These are phyloP conservation scores for Rhyacichthys aspro DNA, from an alignment of 2,797 vertebrate species.

Conservation along the genomic window DNA sequence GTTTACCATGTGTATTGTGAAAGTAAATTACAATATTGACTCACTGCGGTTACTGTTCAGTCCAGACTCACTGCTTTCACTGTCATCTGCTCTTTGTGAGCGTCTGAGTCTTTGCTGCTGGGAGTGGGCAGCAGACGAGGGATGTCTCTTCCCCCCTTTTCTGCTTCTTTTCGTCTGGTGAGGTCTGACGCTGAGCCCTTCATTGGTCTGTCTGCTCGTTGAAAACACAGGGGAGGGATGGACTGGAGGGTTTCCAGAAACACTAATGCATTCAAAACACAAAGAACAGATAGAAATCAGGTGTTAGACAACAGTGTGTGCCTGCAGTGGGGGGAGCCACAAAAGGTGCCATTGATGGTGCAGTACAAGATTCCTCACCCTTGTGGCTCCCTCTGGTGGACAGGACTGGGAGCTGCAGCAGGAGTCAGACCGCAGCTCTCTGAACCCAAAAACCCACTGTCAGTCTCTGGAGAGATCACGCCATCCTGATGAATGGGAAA, in stretches of 20 bases:
- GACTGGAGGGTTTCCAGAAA: slow-evolving; percentile 30
- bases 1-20: not conserved
- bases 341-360: slow-evolving; percentile 13
- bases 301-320: slow-evolving; percentile 5
- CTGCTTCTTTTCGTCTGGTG: slow-evolving; percentile 20
- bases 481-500: slow-evolving; percentile 80
- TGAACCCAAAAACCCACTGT: slow-evolving; percentile 94
- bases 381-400: slow-evolving; percentile 69
- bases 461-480: slow-evolving; percentile 89
- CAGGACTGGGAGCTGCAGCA: slow-evolving; percentile 70
- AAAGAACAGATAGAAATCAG: not conserved
- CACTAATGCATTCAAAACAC: slow-evolving; percentile 25
- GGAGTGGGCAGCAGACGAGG: slow-evolving; percentile 39
- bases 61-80: slow-evolving; percentile 60
- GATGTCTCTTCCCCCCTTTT: slow-evolving; percentile 28
- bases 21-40: slow-evolving; percentile 11
- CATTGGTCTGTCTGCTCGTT: not conserved
- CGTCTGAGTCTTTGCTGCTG: slow-evolving; percentile 43
- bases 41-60: slow-evolving; percentile 54
- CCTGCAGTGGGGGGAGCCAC: not conserved
- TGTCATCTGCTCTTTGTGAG: slow-evolving; percentile 26
- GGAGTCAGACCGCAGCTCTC: slow-evolving; percentile 86
- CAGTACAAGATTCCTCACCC: slow-evolving; percentile 64
- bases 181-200: not conserved
- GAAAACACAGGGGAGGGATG: slow-evolving; percentile 24